phyloP scores from a whole-genome alignment of 2,113 vertebrate species.

The Thryonomys swinderianus region DNA sequence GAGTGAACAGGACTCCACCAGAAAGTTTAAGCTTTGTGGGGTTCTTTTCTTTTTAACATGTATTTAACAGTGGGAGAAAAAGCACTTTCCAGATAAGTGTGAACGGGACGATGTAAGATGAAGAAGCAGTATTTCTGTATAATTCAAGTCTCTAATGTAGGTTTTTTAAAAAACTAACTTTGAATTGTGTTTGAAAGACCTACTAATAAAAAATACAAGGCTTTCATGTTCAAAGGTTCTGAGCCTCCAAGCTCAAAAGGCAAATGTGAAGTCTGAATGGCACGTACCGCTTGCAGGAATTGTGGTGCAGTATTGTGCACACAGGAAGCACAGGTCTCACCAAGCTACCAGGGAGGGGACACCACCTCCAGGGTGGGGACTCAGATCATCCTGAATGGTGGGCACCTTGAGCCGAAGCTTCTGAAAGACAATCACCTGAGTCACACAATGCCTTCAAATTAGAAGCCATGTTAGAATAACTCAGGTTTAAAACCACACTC shows the following conservation, averaged over 20 bases:
- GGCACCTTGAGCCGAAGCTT: neutral
- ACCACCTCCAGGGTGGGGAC: neutral
- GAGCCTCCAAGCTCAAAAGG: neutral
- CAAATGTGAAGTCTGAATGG: neutral
- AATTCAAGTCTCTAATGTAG: neutral
- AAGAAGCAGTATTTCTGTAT: neutral
- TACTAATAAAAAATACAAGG: slow-evolving; percentile 43
- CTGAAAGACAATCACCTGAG: slow-evolving; percentile 42
- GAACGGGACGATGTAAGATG: neutral
- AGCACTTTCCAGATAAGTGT: neutral
- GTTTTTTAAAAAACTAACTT: slow-evolving; percentile 16
- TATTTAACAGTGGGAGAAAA: neutral
- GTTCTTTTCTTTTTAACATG: neutral
- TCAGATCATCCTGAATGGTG: neutral
- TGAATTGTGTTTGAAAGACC: slow-evolving; percentile 6
- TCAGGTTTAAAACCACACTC: neutral
- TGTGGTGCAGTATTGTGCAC: neutral
- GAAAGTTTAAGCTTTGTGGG: neutral
- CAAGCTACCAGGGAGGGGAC: neutral
- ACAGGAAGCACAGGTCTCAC: fast-evolving
- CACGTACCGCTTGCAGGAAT: neutral
- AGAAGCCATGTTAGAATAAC: neutral
- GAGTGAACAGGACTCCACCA: neutral
- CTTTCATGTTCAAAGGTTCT: slow-evolving; percentile 25
- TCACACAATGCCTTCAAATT: neutral